Evolutionary conservation across 53 echinoderm and acorn worm genomes (phyloP).

Genomic region (Henricia sp.): DNA sequence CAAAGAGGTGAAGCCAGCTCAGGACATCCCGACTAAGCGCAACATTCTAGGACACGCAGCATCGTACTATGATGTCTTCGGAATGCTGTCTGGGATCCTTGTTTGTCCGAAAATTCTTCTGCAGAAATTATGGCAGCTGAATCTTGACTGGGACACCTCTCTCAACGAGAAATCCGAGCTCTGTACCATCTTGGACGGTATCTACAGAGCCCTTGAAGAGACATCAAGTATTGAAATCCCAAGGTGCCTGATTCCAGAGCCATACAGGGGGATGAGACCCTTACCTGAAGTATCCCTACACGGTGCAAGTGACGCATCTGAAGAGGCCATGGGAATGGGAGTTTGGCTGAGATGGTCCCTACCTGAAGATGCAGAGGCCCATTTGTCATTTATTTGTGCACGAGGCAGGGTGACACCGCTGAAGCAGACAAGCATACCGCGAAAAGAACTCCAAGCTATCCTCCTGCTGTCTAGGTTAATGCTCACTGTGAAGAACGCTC

Average conservation of each 20-base stretch:
- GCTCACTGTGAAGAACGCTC: constrained; percentile 66
- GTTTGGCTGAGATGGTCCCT: constrained; percentile 82
- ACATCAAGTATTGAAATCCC: constrained; percentile 57
- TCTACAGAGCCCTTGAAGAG: constrained; percentile 65
- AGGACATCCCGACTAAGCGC: constrained; percentile 46
- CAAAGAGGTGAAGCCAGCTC: constrained; percentile 21
- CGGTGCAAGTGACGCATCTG: constrained; percentile 81
- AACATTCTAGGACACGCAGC: constrained; percentile 58
- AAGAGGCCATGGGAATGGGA: constrained; percentile 82
- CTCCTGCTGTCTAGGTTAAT: constrained; percentile 62
- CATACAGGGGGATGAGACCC: constrained; percentile 67
- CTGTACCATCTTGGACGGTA: constrained; percentile 49
- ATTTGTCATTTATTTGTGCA: constrained; percentile 74
- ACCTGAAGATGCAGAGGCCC: constrained; percentile 49
- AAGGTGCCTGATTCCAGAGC: constrained; percentile 74
- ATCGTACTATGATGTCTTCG: constrained; percentile 80
- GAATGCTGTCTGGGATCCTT: constrained; percentile 73
- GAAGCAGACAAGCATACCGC: constrained; percentile 74
- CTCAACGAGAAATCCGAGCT: constrained; percentile 58
- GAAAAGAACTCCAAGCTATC: constrained; percentile 75
- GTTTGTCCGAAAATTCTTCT: constrained; percentile 80
- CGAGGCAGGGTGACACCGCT: constrained; percentile 73
- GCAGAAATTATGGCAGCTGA: constrained; percentile 75
- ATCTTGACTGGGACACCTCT: constrained; percentile 74
- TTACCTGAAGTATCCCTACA: constrained; percentile 81